Evolutionary conservation across 1,140 invertebrate species (phyloP), one percentile per base, ranked within the genome.

Genomic region (Meteorus sp.): DNA sequence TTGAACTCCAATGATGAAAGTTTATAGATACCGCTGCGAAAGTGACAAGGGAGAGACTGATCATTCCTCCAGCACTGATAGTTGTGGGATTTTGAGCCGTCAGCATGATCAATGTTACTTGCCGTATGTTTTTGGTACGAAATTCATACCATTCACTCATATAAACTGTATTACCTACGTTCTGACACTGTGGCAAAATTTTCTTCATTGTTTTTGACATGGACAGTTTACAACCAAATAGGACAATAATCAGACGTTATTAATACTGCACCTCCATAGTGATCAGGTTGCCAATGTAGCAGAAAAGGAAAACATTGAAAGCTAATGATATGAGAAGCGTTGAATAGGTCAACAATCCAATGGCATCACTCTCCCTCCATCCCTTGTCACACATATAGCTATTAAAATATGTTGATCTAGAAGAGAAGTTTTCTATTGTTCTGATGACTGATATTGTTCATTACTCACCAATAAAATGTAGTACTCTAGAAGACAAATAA

Each of bases 221-320:
- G 35, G 47, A 50, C 37, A 52, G 19, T 59, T 62, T 17, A 55
- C 9, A 2, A 56, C 55, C 59, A 3, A 66, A 43, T 23, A 2
- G 63, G 53, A 15, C 11, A 59, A 56, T 29, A 62, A 64, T 29
- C 65, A 2, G 0, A 67, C 56, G 60, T 67, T n/a, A 6, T 15
- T 53, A 53, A 23, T 22, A 39, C 9, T 27, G 22, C 67, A 72
- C 69, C 62, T 71, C 61, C 5, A 64, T 58, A 0, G 55, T 61
- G 5, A 73, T 33, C 8, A 59, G 56, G 33, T 73, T 66, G 1
- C 68, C 70, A 22, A 73, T 66, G 39, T 66, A 57, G 59, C 71
- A 73, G 17, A 71, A 71, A 57, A 71, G 65, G 4, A 73, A 73
- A 33, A 71, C 69, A 57, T 71, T 70, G 27, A 71, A 70, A 0